Evolutionary conservation across 1,140 invertebrate genomes (phyloP).

Genomic region (Lasioglossum baleicum): DNA sequence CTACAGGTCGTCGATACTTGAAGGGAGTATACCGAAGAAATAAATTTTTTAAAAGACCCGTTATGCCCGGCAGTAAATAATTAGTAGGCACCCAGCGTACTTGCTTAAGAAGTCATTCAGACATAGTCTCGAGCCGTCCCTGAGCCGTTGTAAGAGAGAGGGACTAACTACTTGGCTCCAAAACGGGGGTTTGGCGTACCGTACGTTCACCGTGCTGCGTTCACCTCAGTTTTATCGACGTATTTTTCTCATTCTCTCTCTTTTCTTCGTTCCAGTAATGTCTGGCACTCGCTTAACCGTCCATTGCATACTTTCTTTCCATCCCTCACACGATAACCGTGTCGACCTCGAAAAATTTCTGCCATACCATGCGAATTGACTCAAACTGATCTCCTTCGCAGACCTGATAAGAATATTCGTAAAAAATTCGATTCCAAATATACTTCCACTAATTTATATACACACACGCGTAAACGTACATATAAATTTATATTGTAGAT

Average conservation of each 20-base stretch:
- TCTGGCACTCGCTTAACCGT: no score
- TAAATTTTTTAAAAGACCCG: constrained; percentile 38
- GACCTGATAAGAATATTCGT: no score
- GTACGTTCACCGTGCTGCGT: constrained; percentile 60
- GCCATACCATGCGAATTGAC: constrained; percentile 25
- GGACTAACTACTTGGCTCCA: constrained; percentile 53
- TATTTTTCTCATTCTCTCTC: constrained; percentile 41
- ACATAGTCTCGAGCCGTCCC: constrained; percentile 47
- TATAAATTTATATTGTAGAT: no score
- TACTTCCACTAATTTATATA: no score
- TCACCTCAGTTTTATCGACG: constrained; percentile 58
- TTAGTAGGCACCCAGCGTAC: constrained; percentile 36
- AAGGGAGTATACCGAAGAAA: constrained; percentile 1
- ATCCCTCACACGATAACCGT: constrained; percentile 34
- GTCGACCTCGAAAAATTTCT: constrained; percentile 29
- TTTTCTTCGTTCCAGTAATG: neutral
- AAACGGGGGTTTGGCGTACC: constrained; percentile 63
- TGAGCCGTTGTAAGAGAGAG: constrained; percentile 55
- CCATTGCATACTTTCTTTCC: constrained; percentile 11
- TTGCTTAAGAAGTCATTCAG: constrained; percentile 33
- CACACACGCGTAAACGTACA: no score
- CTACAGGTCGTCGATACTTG: neutral
- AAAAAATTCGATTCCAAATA: no score
- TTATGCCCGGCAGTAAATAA: constrained; percentile 25
- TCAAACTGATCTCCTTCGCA: neutral